Evolutionary conservation across 2,888 invertebrate genomes (phyloP), one percentile per base, ranked within the genome.

Genomic region (Aquatica leii): DNA sequence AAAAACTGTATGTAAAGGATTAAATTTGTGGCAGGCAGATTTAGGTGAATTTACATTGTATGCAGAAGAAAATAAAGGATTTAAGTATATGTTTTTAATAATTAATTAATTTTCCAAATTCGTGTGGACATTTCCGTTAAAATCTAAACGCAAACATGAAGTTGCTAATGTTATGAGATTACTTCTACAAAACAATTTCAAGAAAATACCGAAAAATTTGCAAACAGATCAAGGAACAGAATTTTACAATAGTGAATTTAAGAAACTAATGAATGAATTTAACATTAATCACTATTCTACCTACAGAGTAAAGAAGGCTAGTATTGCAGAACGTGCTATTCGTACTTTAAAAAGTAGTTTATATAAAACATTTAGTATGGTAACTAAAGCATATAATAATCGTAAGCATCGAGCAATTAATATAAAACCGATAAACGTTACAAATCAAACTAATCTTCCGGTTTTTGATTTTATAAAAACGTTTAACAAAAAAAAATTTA

Each of bases 11-110:
- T 5, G 2, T 70, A 68, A 65, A 14, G 14, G 43, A 17, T 9
- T 15, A 3, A 78, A 81, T 49, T 40, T 68, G 15, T 80, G 77
- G 79, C 81, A 81, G 74, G 78, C 77, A 14, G 81, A 82, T 74
- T 71, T 82, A 9, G 78, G 76, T 17, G 76, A 76, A 59, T 76
- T 80, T 76, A 67, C 62, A 17, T 55, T 64, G n/a, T 76, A 74
- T 74, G 52, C 76, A 24, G 55, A 58, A 21, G 62, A 69, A 31
- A 80, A 79, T 64, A 74, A 73, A 35, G 73, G 72, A 2, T 74
- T 63, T 55, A 73, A 72, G 63, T 78, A 73, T 62, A 59, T 79
- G 20, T 62, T 80, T 49, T 74, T 74, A 4, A 66, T 77, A 14
- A 80, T 77, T 41, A 75, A 78, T 69, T 69, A 69, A 1, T 53